A percentile compares a stretch with the other conserved stretches of the same genome.
These are phyloP conservation scores for Drosophila serrata DNA, from an alignment of 1,140 invertebrate genomes.

Conservation along the genomic window DNA sequence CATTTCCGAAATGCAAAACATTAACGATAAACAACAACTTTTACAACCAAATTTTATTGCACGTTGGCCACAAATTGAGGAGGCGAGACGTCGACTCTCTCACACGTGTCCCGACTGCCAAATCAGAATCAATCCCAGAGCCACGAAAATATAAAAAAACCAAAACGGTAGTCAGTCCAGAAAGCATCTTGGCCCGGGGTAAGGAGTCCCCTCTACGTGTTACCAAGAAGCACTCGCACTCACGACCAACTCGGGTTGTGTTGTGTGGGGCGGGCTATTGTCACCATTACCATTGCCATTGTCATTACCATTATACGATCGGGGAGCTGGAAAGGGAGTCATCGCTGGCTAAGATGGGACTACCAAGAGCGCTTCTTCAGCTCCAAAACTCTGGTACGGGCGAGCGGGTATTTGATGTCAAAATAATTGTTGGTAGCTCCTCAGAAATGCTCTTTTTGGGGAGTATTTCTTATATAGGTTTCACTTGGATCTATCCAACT, in stretches of 20 bases:
- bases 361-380: conserved; percentile 26
- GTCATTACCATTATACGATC: conserved; percentile 32
- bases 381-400: conserved; percentile 40
- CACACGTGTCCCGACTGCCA: conserved; percentile 73
- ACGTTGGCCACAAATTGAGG: conserved; percentile 70
- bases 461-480: neutral
- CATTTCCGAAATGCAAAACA: conserved; percentile 72
- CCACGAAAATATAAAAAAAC: conserved; percentile 8
- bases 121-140: conserved; percentile 62
- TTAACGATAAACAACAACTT: conserved; percentile 77
- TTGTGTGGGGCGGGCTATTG: conserved; percentile 61
- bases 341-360: neutral
- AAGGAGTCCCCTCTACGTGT: conserved; percentile 65
- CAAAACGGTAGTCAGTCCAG: conserved; percentile 76
- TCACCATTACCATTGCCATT: conserved; percentile 50
- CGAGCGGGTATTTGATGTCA: conserved; percentile 79
- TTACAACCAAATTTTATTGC: conserved; percentile 79
- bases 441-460: conserved; percentile 1
- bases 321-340: conserved; percentile 16
- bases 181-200: conserved; percentile 48
- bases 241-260: conserved; percentile 50
- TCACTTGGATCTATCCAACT: neutral
- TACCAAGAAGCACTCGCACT: conserved; percentile 56
- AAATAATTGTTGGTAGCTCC: conserved; percentile 75
- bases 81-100: conserved; percentile 38